Base-by-base conservation (phyloP, 2,797 vertebrate genomes). In the Tragelaphus eurycerus region DNA sequence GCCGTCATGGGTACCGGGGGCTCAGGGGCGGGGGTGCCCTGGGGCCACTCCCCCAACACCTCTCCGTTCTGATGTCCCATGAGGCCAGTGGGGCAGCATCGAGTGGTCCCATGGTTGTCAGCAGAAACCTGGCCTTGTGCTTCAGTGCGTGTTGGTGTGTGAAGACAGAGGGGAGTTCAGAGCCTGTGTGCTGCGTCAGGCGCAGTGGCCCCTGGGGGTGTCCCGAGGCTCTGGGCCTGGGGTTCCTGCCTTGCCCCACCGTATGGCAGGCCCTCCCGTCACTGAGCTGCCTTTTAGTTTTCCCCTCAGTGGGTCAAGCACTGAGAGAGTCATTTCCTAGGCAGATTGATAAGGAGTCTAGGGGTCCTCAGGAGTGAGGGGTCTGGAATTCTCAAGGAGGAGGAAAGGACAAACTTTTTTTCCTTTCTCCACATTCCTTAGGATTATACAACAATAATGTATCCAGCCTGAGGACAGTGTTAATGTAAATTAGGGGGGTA, bases 221-320 rank as follows among this genome's bases (percentile, higher is more conserved):
- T 89, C 11, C 54, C 0, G 6, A 93, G 7, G 71, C 21, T 1
- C 79, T 67, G 50, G 50, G 13, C 19, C 19, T 7, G 3, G 16
- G 52, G 54, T 38, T 50, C 15, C 21, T 78, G 57, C 31, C 1
- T 0, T 14, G 34, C 34, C 67, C 67, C 34, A 23, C 67, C 3
- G 0, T 38, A 23, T 0, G 12, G 31, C 5, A 1, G 50, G 50
- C 48, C 19, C 46, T 76, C 25, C 55, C 3, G 4, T 9, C 0
- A 0, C 48, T 38, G 23, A 17, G 46, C 38, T 74, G 50, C 43
- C 34, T 82, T 78, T 50, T 9, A 19, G 55, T 14, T 14, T 19
- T 34, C 17, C n/a, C 27, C 59, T 27, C 74, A 38, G 27, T 55
- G 62, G 38, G n/a, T 13, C 57, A 55, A 27, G 60, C 54, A 43